Evolutionary conservation across 2,888 invertebrate species (phyloP).

Genomic region (Melipona bicolor): DNA sequence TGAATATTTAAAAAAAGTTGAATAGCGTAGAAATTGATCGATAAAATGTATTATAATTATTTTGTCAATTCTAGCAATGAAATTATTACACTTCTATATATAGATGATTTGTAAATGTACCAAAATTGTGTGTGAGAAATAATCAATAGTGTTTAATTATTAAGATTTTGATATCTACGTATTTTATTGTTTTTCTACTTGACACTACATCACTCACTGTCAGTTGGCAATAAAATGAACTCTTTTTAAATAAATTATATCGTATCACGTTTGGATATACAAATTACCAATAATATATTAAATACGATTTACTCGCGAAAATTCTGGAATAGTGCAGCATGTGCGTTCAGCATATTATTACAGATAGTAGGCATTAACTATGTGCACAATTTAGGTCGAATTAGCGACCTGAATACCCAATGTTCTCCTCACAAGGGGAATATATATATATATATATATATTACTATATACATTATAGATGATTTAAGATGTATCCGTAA

Average conservation of each 20-base stretch:
- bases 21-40: not conserved
- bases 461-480: not conserved
- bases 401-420: slow-evolving; percentile 26
- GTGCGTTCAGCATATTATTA: slow-evolving; percentile 22
- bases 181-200: not conserved
- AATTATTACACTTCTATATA: not conserved
- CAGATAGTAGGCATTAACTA: slow-evolving; percentile 21
- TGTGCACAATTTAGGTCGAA: slow-evolving; percentile 30
- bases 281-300: not conserved
- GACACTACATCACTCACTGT: not conserved
- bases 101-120: not conserved
- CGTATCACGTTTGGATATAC: not conserved
- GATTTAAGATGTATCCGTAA: slow-evolving; percentile 1
- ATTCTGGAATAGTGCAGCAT: slow-evolving; percentile 1
- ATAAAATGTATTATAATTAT: not conserved
- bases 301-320: not conserved
- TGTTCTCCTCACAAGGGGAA: slow-evolving; percentile 4
- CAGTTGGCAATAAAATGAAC: not conserved
- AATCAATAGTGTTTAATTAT: not conserved
- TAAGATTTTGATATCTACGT: not conserved
- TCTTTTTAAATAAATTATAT: not conserved
- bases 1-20: not conserved
- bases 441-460: not conserved
- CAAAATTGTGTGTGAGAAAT: not conserved
- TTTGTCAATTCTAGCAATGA: not conserved